These are phyloP conservation scores for Synanthedon tipuliformis DNA, from an alignment of 2,888 invertebrate genomes.

Conservation along the genomic window DNA sequence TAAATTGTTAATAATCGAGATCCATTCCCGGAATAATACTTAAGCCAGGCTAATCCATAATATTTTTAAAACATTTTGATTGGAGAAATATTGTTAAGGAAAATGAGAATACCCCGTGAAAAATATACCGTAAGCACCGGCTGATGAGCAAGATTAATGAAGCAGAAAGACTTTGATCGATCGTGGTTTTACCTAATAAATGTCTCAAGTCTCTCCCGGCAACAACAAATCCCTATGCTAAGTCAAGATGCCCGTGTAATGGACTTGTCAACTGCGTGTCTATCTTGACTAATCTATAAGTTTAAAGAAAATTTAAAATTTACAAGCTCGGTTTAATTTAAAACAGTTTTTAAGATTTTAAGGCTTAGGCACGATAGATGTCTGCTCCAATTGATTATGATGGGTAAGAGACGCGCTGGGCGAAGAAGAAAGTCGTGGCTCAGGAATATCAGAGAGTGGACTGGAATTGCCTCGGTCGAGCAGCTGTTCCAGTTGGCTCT, in stretches of 20 bases:
- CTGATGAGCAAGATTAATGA: slow-evolving; percentile 67
- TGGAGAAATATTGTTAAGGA: slow-evolving; percentile 32
- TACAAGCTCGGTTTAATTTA: too few species aligned
- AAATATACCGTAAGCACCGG: slow-evolving; percentile 33
- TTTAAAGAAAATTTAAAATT: neutral
- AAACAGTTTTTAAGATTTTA: too few species aligned
- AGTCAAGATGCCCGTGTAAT: slow-evolving; percentile 35
- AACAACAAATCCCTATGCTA: slow-evolving; percentile 30
- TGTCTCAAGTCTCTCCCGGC: slow-evolving; percentile 33
- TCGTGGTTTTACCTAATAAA: slow-evolving; percentile 61
- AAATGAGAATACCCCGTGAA: slow-evolving; percentile 44
- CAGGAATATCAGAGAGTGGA: too few species aligned
- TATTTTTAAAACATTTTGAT: slow-evolving; percentile 17
- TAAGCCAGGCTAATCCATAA: neutral
- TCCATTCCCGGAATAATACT: neutral
- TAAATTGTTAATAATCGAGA: too few species aligned
- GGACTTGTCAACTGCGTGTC: slow-evolving; percentile 18
- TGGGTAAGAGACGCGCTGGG: too few species aligned
- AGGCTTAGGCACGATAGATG: too few species aligned
- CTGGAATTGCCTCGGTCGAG: too few species aligned
- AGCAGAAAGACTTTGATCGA: slow-evolving; percentile 62
- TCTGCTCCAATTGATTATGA: too few species aligned
- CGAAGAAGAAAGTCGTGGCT: too few species aligned
- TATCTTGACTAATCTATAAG: neutral
- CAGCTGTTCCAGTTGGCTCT: too few species aligned